Evolutionary conservation across 2,888 invertebrate genomes (phyloP), one percentile per base, ranked within the genome.

Genomic region (Drosophila mayaguana): DNA sequence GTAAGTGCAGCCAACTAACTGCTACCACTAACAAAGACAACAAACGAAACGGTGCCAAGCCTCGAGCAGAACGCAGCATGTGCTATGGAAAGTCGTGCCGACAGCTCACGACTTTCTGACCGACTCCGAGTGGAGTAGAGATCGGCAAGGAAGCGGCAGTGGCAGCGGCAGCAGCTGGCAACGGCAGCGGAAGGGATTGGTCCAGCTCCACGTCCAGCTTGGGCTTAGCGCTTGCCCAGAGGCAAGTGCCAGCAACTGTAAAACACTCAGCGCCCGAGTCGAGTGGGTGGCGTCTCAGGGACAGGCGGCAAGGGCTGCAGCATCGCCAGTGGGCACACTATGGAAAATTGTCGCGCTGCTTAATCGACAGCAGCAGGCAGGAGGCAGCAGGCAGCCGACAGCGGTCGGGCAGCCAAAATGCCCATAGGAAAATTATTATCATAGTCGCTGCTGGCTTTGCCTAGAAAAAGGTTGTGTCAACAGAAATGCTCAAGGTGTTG

Each of bases 11-110:
- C 68, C 86, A 83, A 81, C 84, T 85, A 89, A 85, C 84, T 85
- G 84, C 90, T 85, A 85, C 84, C 90, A 85, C 90, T 85, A 85
- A 85, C 84, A 85, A 85, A 85, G 84, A 85, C 84, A 85, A 85
- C 84, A 84, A 78, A 72, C 81, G 66, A 89, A 78, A 83, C 86
- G 64, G 78, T 82, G 73, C 87, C 78, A 65, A 56, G 63, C 71
- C 54, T 66, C 70, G 67, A 72, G 81, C 84, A 86, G 86, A 90
- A 87, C 86, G 88, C 86, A 90, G 86, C 86, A 86, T 90, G 90
- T 90, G 86, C 86, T 89, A 63, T 69, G 78, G 89, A 90, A 85
- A 86, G 74, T 86, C 86, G 86, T 86, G 86, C 89, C 73, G 66
- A 72, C 64, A 89, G 77, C 86, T 90, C 86, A 86, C 86, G 86